A percentile compares a stretch with the other conserved stretches of the same genome.
Evolutionary conservation across 30 jellyfish, hydroid and myxozoan species (phyloP).

Genomic region (Aurelia coerulea): DNA sequence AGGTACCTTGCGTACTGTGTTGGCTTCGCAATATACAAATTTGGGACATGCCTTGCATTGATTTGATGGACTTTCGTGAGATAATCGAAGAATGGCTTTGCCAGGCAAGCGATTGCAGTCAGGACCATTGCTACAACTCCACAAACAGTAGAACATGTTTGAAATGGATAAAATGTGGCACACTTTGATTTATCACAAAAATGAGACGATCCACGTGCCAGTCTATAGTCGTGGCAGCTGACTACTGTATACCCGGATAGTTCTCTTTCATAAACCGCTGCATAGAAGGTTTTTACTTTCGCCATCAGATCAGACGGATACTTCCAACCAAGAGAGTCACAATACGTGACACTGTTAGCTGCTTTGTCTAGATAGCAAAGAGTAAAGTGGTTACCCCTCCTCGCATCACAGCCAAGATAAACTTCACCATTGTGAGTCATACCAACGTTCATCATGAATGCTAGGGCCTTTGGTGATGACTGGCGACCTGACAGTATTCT

Average conservation of each 20-base stretch:
- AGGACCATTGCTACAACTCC: not conserved
- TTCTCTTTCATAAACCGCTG: not conserved
- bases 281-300: not conserved
- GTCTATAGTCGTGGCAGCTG: not conserved
- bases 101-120: slow-evolving; percentile 6
- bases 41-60: not conserved
- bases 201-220: not conserved
- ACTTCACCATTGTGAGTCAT: not conserved
- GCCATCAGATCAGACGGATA: not conserved
- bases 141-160: not conserved
- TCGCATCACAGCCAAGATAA: not conserved
- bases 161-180: not conserved
- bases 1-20: not conserved
- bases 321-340: not conserved
- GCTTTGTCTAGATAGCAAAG: not conserved
- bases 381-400: not conserved
- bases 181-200: slow-evolving; percentile 1
- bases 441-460: not conserved
- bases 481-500: not conserved
- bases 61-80: not conserved
- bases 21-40: not conserved
- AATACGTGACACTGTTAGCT: not conserved
- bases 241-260: not conserved
- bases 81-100: not conserved
- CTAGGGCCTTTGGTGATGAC: not conserved